These are phyloP conservation scores for Naso thynnoides DNA, from an alignment of 2,797 vertebrate genomes.

Conservation along the genomic window DNA sequence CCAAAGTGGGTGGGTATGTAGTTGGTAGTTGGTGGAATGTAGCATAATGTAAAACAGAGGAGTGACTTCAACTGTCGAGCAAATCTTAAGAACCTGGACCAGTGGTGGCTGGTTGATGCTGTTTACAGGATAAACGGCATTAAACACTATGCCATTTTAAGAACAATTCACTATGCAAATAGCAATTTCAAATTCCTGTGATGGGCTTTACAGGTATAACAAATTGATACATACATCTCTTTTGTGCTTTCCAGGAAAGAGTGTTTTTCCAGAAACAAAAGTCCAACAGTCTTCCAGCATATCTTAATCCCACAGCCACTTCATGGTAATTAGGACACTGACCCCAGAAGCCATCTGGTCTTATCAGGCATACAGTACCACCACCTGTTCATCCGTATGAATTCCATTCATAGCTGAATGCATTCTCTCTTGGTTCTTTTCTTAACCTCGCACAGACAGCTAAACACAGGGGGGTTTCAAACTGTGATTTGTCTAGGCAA, in stretches of 20 bases:
- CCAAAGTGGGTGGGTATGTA: background rate
- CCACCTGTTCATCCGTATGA: slow-evolving; percentile 78
- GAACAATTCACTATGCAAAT: slow-evolving; percentile 29
- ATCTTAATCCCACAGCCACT: slow-evolving; percentile 76
- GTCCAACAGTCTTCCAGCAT: slow-evolving; percentile 52
- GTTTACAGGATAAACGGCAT: slow-evolving; percentile 19
- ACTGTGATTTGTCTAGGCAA: slow-evolving; percentile 29
- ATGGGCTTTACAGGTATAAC: slow-evolving; percentile 46
- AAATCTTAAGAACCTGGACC: background rate
- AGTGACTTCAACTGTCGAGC: background rate
- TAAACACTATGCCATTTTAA: slow-evolving; percentile 33
- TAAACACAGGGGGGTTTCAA: slow-evolving; percentile 43
- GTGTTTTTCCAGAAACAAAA: slow-evolving; percentile 55
- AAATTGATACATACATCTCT: slow-evolving; percentile 46
- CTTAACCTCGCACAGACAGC: slow-evolving; percentile 46
- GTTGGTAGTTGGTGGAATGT: no score
- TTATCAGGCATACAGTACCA: slow-evolving; percentile 70
- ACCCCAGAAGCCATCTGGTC: slow-evolving; percentile 80
- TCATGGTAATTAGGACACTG: slow-evolving; percentile 77
- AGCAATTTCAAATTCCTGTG: slow-evolving; percentile 15
- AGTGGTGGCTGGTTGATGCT: background rate
- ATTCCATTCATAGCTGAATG: slow-evolving; percentile 69
- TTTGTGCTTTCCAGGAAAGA: slow-evolving; percentile 55
- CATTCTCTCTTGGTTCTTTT: slow-evolving; percentile 33
- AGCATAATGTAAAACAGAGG: background rate